Evolutionary conservation across 2,888 invertebrate genomes (phyloP).

Genomic region (Fragum whitleyi): DNA sequence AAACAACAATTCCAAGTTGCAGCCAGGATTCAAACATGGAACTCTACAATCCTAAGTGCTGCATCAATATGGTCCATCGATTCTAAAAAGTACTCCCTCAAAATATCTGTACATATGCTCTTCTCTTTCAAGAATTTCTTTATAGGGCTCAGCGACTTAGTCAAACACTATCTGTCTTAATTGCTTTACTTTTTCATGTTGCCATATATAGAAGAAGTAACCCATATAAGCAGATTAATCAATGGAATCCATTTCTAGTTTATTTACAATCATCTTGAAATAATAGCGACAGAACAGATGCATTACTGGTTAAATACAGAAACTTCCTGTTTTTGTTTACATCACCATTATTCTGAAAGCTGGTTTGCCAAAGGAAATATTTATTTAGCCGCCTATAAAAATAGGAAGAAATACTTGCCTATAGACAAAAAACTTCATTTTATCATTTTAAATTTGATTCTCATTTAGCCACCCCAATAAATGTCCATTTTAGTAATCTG

Average conservation of each 20-base stretch:
- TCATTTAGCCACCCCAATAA: too few species aligned
- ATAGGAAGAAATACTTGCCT: background rate
- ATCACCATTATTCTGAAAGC: slow-evolving; percentile 36
- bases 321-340: slow-evolving; percentile 38
- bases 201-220: background rate
- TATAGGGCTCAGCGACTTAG: too few species aligned
- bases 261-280: slow-evolving; percentile 48
- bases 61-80: too few species aligned
- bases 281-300: slow-evolving; percentile 43
- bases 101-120: too few species aligned
- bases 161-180: too few species aligned
- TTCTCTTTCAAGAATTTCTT: too few species aligned
- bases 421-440: slow-evolving; percentile 25
- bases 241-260: slow-evolving; percentile 35
- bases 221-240: slow-evolving; percentile 12
- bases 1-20: too few species aligned
- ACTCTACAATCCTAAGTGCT: too few species aligned
- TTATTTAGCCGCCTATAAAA: slow-evolving; percentile 30
- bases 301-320: slow-evolving; percentile 47
- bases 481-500: too few species aligned
- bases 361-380: slow-evolving; percentile 53
- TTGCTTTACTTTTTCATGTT: background rate
- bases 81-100: too few species aligned
- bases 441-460: too few species aligned
- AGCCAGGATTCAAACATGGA: too few species aligned